Conservation (phyloP, 1,140 invertebrate genomes). For the Drosophila tsacasi region DNA sequence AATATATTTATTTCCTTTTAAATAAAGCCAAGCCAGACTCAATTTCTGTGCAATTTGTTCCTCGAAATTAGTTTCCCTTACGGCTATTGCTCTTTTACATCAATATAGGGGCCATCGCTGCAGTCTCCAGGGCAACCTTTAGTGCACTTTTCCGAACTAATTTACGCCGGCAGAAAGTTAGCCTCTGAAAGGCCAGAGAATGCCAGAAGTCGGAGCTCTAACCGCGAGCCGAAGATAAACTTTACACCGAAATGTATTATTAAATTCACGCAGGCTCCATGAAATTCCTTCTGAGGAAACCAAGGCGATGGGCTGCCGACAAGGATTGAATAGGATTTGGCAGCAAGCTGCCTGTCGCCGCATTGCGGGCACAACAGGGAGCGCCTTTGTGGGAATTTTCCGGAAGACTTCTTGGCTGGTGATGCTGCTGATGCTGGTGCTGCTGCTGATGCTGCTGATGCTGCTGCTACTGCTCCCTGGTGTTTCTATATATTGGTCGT, state of each 20-base stretch:
- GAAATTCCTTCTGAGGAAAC: constrained; percentile 37
- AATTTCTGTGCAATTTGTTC: neutral
- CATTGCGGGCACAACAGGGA: constrained; percentile 57
- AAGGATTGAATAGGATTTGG: constrained; percentile 39
- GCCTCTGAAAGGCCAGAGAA: constrained; percentile 30
- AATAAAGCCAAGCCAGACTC: neutral
- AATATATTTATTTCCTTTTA: neutral
- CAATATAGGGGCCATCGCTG: constrained; percentile 6
- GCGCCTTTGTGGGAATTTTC: constrained; percentile 1
- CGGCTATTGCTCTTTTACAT: constrained; percentile 18
- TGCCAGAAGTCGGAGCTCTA: constrained; percentile 24
- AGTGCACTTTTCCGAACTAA: constrained; percentile 46
- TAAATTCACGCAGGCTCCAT: constrained; percentile 65
- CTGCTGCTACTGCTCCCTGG: constrained; percentile 2
- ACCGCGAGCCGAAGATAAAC: constrained; percentile 64
- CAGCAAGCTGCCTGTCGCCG: constrained; percentile 47
- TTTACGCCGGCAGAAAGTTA: constrained; percentile 47
- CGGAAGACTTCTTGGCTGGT: constrained; percentile 20
- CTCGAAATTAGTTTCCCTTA: constrained; percentile 18
- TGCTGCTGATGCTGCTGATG: neutral
- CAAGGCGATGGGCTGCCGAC: constrained; percentile 19
- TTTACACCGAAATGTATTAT: constrained; percentile 75
- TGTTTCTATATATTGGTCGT: constrained; percentile 65
- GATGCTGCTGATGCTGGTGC: neutral
- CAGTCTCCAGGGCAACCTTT: constrained; percentile 21